phyloP scores from a whole-genome alignment of 2,113 vertebrate genomes.

The Crotalus tigris region DNA sequence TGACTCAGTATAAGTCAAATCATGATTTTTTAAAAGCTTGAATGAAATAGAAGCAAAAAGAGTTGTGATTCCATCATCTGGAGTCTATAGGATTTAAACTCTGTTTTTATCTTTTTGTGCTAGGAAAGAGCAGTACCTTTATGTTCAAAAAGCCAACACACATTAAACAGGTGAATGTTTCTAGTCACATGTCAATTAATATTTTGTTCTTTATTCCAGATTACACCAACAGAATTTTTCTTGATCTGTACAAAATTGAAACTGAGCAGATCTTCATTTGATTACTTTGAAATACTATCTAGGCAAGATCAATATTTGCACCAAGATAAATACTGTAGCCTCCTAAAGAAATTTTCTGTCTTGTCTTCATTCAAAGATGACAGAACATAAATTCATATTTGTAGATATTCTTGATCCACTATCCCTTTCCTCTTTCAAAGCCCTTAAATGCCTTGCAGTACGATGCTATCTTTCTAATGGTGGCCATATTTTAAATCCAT shows the following conservation, averaged over 20 bases:
- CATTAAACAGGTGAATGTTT: neutral
- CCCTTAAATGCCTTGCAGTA: neutral
- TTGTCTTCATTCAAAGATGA: neutral
- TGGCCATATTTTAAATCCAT: neutral
- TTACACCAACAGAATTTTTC: neutral
- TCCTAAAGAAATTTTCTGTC: neutral
- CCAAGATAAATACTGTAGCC: neutral
- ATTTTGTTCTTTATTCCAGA: neutral
- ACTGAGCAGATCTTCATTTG: neutral
- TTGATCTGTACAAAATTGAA: neutral
- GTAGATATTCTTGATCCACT: neutral
- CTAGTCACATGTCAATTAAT: neutral
- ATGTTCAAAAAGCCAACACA: too few relatives aligned
- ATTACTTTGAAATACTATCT: neutral
- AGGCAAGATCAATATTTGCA: neutral
- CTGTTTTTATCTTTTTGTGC: neutral
- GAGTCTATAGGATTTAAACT: neutral
- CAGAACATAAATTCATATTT: neutral
- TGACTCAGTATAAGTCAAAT: neutral
- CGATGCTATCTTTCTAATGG: neutral
- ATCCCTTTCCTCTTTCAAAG: neutral
- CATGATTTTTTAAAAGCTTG: neutral
- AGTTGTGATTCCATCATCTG: neutral
- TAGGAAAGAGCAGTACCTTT: neutral
- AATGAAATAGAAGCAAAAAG: neutral